Conservation (phyloP, 2,797 vertebrate genomes). For the Pseudomugil gertrudae region DNA sequence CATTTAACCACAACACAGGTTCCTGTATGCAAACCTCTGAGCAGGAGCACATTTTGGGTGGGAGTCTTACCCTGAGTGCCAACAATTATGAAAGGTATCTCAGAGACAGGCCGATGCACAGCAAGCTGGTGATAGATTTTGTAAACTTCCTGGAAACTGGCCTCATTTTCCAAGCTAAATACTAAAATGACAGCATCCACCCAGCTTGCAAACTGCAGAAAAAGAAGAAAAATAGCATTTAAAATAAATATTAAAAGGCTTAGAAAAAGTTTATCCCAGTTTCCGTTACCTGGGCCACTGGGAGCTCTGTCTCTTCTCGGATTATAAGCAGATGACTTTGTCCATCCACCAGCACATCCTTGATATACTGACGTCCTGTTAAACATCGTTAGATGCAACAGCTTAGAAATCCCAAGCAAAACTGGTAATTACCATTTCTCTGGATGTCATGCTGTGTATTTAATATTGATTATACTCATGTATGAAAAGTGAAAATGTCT, state of each 20-base stretch:
- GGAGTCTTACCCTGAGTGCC: slow-evolving; percentile 91
- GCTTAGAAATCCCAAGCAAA: not conserved
- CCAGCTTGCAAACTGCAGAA: slow-evolving; percentile 88
- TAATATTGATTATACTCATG: not conserved
- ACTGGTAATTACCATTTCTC: not conserved
- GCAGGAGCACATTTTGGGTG: not conserved
- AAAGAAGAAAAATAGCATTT: not conserved
- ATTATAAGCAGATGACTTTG: slow-evolving; percentile 92
- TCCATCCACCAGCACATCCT: slow-evolving; percentile 90
- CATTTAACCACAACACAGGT: slow-evolving; percentile 6
- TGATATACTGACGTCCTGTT: slow-evolving; percentile 91
- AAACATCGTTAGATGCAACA: slow-evolving; percentile 2
- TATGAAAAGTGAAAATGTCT: not conserved
- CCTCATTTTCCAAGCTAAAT: slow-evolving; percentile 94
- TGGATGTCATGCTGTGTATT: not conserved
- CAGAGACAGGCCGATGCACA: slow-evolving; percentile 81
- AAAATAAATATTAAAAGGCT: not conserved
- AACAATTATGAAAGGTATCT: slow-evolving; percentile 89
- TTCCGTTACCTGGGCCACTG: slow-evolving; percentile 84
- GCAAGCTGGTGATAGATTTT: slow-evolving; percentile 87
- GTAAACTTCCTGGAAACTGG: slow-evolving; percentile 91
- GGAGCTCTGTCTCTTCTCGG: slow-evolving; percentile 89
- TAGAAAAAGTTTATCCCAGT: not conserved
- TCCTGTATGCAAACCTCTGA: not conserved
- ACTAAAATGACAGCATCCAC: slow-evolving; percentile 93